Percentiles rank a stretch among this genome's conserved stretches.
These are phyloP conservation scores for Anguilla japonica DNA, from an alignment of 2,113 vertebrate genomes.

Conservation along the genomic window DNA sequence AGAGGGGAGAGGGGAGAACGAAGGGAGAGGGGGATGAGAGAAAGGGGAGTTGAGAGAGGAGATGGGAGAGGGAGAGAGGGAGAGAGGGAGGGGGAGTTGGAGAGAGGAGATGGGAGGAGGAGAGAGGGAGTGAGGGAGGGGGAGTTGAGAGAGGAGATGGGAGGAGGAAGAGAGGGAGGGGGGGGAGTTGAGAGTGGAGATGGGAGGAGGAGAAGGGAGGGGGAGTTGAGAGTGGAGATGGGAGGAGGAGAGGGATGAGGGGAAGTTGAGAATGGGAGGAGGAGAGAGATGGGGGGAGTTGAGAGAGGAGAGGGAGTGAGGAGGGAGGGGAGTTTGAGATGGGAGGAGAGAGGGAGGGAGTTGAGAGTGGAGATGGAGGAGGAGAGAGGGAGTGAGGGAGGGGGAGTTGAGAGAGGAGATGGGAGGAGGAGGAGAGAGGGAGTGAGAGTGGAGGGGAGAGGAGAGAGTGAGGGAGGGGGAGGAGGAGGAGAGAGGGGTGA, in stretches of 20 bases:
- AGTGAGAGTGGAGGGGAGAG: not conserved
- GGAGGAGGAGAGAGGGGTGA: not conserved
- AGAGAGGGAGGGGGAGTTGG: too few species aligned
- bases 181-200: not conserved
- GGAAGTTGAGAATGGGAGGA: too few species aligned
- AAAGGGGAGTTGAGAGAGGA: not conserved
- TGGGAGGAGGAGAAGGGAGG: not conserved
- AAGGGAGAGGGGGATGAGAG: too few species aligned
- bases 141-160: not conserved
- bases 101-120: not conserved
- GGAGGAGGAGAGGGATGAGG: too few species aligned
- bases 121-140: not conserved
- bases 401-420: not conserved
- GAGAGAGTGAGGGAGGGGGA: not conserved
- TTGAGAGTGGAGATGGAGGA: not conserved
- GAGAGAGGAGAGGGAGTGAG: too few species aligned
- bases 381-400: conserved; percentile 16
- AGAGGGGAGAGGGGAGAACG: too few species aligned
- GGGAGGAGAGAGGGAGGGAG: too few species aligned
- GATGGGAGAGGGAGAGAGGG: not conserved
- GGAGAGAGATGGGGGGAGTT: too few species aligned
- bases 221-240: too few species aligned
- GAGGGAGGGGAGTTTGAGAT: too few species aligned
- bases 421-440: not conserved
- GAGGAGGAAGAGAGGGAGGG: conserved; percentile 3